Conservation (phyloP, 2,797 vertebrate genomes). For the Oryzias dopingdopingensis region DNA sequence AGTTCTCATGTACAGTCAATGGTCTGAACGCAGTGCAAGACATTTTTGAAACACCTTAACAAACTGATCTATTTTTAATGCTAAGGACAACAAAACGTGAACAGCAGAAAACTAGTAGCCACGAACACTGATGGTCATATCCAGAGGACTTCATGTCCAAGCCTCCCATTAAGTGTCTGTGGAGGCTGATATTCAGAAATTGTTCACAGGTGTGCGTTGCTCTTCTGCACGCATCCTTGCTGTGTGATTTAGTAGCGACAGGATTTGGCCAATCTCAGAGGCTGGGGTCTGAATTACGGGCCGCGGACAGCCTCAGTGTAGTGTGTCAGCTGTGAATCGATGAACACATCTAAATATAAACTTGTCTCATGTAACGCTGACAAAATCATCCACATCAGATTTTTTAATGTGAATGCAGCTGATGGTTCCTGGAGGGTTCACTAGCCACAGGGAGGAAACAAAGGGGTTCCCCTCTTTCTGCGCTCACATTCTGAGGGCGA, state of each 20-base stretch:
- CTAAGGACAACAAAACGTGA: no score
- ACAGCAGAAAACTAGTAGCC: no score
- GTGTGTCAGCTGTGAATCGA: constrained; percentile 77
- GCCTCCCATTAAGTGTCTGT: not conserved
- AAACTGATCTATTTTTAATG: no score
- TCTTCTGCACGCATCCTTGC: constrained; percentile 6
- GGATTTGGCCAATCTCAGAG: constrained; percentile 55
- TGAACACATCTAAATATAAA: constrained; percentile 80
- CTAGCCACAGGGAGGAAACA: constrained; percentile 40
- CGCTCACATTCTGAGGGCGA: constrained; percentile 11
- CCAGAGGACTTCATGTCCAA: constrained; percentile 17
- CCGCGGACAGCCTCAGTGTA: constrained; percentile 67
- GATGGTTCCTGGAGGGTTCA: not conserved
- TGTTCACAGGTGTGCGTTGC: constrained; percentile 16
- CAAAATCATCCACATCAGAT: constrained; percentile 59
- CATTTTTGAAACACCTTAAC: constrained; percentile 1
- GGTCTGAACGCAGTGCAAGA: no score
- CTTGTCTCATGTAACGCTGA: constrained; percentile 71
- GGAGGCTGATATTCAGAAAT: constrained; percentile 29
- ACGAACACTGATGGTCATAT: not conserved
- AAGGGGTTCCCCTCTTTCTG: constrained; percentile 38
- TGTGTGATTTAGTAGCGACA: constrained; percentile 58
- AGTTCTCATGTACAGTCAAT: no score
- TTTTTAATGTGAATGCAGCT: constrained; percentile 57
- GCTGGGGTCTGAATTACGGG: constrained; percentile 67